Evolutionary conservation across 2,113 vertebrate genomes (phyloP).

Genomic region (Sturnus vulgaris): DNA sequence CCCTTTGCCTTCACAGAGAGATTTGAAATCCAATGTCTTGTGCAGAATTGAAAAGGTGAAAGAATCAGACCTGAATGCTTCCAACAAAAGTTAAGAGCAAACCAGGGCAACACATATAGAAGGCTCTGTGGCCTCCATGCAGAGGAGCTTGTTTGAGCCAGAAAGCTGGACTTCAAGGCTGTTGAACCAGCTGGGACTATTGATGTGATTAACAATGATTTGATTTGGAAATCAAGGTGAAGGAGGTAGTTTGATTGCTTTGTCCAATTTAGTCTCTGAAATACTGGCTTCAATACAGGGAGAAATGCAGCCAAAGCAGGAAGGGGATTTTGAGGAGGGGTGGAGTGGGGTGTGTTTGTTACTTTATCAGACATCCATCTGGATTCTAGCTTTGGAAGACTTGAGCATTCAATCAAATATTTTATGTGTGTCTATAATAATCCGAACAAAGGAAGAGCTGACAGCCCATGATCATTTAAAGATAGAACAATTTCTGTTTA

Average conservation of each 20-base stretch:
- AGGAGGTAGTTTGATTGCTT: background rate
- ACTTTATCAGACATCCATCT: background rate
- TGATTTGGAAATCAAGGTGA: conserved; percentile 42
- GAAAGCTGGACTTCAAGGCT: background rate
- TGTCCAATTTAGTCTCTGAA: conserved; percentile 23
- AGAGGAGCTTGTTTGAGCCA: background rate
- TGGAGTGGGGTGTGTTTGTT: background rate
- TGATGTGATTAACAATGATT: conserved; percentile 31
- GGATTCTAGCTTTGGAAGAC: background rate
- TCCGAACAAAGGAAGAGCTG: conserved; percentile 54
- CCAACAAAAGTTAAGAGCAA: background rate
- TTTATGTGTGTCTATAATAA: conserved; percentile 44
- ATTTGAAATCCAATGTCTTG: background rate
- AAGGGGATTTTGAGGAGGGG: background rate
- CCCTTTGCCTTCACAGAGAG: background rate
- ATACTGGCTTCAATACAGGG: background rate
- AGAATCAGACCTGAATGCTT: background rate
- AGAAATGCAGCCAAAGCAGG: background rate
- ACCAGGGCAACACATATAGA: background rate
- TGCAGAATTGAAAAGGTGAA: background rate
- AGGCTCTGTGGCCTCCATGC: background rate
- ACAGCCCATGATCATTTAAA: conserved; percentile 44
- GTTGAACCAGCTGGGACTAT: background rate
- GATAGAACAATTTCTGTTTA: conserved; percentile 51
- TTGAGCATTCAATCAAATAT: conserved; percentile 9